Base-by-base conservation (phyloP, 2,797 vertebrate species). In the Lycodopsis pacificus region DNA sequence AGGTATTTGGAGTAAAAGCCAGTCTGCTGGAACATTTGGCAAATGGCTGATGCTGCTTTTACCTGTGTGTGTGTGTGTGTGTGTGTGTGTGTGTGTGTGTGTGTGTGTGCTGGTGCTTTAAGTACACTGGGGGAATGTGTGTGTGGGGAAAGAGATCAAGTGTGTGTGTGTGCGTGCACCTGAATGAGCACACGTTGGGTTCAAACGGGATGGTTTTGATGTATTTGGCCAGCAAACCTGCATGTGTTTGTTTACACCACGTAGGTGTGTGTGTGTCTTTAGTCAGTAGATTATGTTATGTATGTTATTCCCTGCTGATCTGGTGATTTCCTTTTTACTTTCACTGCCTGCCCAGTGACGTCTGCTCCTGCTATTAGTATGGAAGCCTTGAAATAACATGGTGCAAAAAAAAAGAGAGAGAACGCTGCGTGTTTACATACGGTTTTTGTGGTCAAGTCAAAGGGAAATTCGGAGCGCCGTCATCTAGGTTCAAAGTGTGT, bases 371-470 rank as follows among this genome's bases (percentile, higher is more conserved):
- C 61, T 81, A 51, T 92, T 80, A 63, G 61, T 72, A 81, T 58
- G 25, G 30, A 82, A 82, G 56, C 70, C 59, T 80, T 84, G 27
- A 78, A 90, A 83, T 77, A 76, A 86, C 78, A 83, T 14, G 2
- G 30, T 72, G 68, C 34, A 40, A 32, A 65, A 68, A 58, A 32
- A 65, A 62, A 57, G 61, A 65, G 64, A 54, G 61, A 81, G 40
- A 63, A 63, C 27, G 25, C n/a, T 61, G n/a, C 46, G 17, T 73
- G 79, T 86, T 88, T 81, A 76, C 77, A 65, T 81, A 56, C 67
- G 20, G 68, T 81, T 13, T 82, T 80, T 80, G 85, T 58, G 86
- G 84, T 89, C 51, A 40, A 34, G 74, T 64, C 30, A 38, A 19
- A 75, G 51, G 62, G 57, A 71, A 79, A 73, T 73, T 74, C 66